Evolutionary conservation across 2,888 invertebrate genomes (phyloP), one percentile per base, ranked within the genome.

Genomic region (Rhamnusium bicolor): DNA sequence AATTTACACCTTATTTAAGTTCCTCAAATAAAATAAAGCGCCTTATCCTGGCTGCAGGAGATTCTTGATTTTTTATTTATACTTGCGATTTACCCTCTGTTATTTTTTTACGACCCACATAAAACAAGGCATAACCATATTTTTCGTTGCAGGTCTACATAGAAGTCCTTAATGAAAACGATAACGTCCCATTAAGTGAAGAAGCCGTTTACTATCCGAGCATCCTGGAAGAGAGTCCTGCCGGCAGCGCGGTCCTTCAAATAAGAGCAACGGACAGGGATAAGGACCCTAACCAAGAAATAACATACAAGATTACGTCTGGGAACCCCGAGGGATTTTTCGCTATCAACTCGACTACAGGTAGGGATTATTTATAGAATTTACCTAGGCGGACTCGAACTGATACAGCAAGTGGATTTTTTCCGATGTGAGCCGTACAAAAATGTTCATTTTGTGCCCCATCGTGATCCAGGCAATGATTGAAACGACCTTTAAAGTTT

Each of bases 271-370:
- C 89, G 69, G 98, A 98, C 90, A 92, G 91, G 58, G 98, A 98
- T 89, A 91, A 91, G 75, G 92, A 94, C 84, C 90, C 91, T 62
- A 87, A 91, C 76, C 92, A 93, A 84, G 89, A 89, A 80, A 91
- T 95, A 83, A 91, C 93, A 63, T 99, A 94, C 89, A 91, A 92
- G 84, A 97, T 98, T 87, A 94, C 94, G 58, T 94, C 95, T 70
- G 98, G 98, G 81, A 97, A 98, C 90, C 95, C 97, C 0, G 96
- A 96, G 87, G 95, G 95, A 56, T 94, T 96, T 85, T 98, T 98
- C 89, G 91, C 93, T 79, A 96, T 98, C 83, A 95, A 98, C 88
- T 91, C 92, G 32, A 90, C 91, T 29, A 94, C 95, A 82, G 98
- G 98, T 96, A 88, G 89, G 90, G 66, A 63, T 51, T 51, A 58